Evolutionary conservation across 2,888 invertebrate species (phyloP).

Genomic region (Nebria salina): DNA sequence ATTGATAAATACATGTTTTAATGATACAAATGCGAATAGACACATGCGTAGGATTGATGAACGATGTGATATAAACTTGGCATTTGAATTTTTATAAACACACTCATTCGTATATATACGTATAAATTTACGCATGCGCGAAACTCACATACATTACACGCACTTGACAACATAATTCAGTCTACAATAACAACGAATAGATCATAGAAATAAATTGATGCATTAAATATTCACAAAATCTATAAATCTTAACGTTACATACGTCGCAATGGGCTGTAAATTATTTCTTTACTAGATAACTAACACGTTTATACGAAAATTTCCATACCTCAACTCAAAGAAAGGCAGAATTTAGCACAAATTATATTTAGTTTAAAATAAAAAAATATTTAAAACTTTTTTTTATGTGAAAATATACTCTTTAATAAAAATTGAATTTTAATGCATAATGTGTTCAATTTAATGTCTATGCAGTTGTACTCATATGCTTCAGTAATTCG

Average conservation of each 20-base stretch:
- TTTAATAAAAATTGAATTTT: no score
- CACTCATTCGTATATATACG: neutral
- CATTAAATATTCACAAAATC: conserved; percentile 4
- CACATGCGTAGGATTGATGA: neutral
- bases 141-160: neutral
- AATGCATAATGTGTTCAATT: no score
- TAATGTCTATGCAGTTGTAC: no score
- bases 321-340: no score
- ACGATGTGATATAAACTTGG: conserved; percentile 1
- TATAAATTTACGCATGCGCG: neutral
- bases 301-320: no score
- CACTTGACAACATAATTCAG: neutral
- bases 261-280: neutral
- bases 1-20: neutral
- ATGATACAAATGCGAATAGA: neutral
- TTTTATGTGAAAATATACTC: no score
- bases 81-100: neutral
- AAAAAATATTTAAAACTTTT: no score
- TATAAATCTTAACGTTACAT: neutral
- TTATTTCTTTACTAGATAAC: neutral
- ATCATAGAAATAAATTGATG: conserved; percentile 11
- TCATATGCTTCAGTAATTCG: neutral
- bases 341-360: no score
- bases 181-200: conserved; percentile 12
- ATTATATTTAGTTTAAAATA: no score